A percentile compares a stretch with the other conserved stretches of the same genome.
Conservation (phyloP, 92 coral and sea anemone genomes). For the Nematostella vectensis region DNA sequence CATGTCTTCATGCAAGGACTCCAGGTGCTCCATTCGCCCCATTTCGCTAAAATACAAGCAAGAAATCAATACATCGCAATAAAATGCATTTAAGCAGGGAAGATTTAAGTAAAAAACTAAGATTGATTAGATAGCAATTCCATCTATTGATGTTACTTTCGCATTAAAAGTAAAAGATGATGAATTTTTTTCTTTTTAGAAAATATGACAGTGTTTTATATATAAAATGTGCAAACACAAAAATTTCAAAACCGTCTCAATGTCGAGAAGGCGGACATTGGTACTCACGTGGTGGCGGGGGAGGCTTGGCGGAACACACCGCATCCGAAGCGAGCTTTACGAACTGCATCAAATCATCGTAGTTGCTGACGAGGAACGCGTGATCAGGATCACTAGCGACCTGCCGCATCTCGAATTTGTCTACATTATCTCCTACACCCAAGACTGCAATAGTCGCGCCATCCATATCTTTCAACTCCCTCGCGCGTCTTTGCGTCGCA, state of each 20-base stretch:
- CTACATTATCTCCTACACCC: conserved; percentile 80
- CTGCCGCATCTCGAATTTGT: conserved; percentile 77
- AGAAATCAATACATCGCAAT: background rate
- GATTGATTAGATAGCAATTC: too few species aligned
- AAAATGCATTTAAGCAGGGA: too few species aligned
- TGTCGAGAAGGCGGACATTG: too few species aligned
- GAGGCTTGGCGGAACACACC: conserved; percentile 60
- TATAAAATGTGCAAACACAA: too few species aligned
- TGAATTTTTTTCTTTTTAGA: too few species aligned
- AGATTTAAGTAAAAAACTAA: too few species aligned
- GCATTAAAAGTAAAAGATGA: too few species aligned
- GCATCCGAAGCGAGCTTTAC: conserved; percentile 84
- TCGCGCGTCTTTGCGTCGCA: conserved; percentile 80
- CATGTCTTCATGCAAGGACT: conserved; percentile 95
- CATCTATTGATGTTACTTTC: too few species aligned
- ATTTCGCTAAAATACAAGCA: conserved; percentile 48
- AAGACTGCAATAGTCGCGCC: conserved; percentile 88
- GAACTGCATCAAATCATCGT: conserved; percentile 81
- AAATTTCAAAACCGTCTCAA: too few species aligned
- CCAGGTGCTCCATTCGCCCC: conserved; percentile 95
- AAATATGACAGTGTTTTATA: too few species aligned
- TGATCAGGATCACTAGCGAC: conserved; percentile 91
- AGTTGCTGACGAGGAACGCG: conserved; percentile 72
- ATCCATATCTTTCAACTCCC: conserved; percentile 81
- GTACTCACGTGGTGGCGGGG: conserved; percentile 39